Evolutionary conservation across 2,888 invertebrate species (phyloP).

Genomic region (Meliscaeva auricollis): DNA sequence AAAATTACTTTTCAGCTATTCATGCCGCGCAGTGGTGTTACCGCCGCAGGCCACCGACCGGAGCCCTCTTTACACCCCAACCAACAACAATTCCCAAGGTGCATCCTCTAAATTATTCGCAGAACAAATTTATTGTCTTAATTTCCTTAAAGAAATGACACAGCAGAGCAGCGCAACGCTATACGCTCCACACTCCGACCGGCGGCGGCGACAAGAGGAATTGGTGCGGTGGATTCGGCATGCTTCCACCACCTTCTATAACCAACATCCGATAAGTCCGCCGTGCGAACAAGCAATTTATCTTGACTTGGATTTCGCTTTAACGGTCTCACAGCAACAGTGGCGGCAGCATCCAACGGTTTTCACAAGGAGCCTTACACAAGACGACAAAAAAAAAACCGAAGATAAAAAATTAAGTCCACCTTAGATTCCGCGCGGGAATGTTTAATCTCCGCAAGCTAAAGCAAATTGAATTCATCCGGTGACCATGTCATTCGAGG

Average conservation of each 20-base stretch:
- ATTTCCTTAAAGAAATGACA: slow-evolving; percentile 68
- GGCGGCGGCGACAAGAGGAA: too few species aligned
- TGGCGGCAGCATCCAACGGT: slow-evolving; percentile 7
- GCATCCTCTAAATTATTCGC: slow-evolving; percentile 58
- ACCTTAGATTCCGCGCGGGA: slow-evolving; percentile 65
- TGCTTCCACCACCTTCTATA: slow-evolving; percentile 40
- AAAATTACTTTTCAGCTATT: too few species aligned
- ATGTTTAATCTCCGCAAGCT: slow-evolving; percentile 54
- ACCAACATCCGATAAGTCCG: slow-evolving; percentile 65
- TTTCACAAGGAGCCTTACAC: slow-evolving; percentile 12
- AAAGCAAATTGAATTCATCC: slow-evolving; percentile 69
- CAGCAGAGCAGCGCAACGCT: slow-evolving; percentile 9
- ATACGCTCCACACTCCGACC: too few species aligned
- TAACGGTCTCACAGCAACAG: slow-evolving; percentile 15
- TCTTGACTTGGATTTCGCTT: slow-evolving; percentile 54
- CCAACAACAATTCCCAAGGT: slow-evolving; percentile 11
- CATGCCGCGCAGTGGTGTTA: too few species aligned
- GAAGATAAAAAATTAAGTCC: slow-evolving; percentile 40
- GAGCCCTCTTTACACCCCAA: neutral
- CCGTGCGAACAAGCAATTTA: slow-evolving; percentile 68
- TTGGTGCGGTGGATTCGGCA: slow-evolving; percentile 9
- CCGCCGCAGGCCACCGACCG: neutral
- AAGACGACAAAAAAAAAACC: neutral
- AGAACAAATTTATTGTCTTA: slow-evolving; percentile 71
- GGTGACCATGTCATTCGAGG: slow-evolving; percentile 71